Evolutionary conservation across 2,113 vertebrate species (phyloP).

Genomic region (Rattus rattus): DNA sequence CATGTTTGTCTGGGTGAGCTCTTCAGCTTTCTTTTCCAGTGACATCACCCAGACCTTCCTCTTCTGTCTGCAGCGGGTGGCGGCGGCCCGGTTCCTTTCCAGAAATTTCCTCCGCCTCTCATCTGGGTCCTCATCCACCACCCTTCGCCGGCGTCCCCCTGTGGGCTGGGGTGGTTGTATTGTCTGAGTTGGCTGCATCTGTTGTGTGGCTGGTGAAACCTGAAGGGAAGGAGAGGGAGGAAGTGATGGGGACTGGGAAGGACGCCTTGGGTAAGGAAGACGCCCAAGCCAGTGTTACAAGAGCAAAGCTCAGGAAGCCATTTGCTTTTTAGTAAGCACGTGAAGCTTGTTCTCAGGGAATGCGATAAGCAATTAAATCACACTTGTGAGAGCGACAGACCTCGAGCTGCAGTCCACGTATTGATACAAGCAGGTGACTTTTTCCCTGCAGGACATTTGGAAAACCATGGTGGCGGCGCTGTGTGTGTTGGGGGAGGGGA

Average conservation of each 20-base stretch:
- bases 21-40: slow-evolving; percentile 99
- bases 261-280: not conserved
- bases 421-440: not conserved
- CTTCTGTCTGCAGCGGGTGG: slow-evolving; percentile 99
- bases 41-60: slow-evolving; percentile 99
- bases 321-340: not conserved
- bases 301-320: not conserved
- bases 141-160: slow-evolving; percentile 95
- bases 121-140: slow-evolving; percentile 97
- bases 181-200: slow-evolving; percentile 98
- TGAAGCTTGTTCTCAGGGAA: not conserved
- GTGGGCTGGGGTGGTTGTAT: slow-evolving; percentile 95
- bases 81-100: slow-evolving; percentile 97
- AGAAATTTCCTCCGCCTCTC: slow-evolving; percentile 98
- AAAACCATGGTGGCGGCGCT: not conserved
- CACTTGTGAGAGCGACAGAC: not conserved
- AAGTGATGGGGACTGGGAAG: not conserved
- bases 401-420: not conserved
- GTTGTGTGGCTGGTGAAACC: slow-evolving; percentile 97
- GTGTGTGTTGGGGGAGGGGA: too few species aligned
- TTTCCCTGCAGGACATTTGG: not conserved
- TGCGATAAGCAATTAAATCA: slow-evolving; percentile 16
- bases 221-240: slow-evolving; percentile 70
- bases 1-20: slow-evolving; percentile 99
- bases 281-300: not conserved